Base-by-base conservation (phyloP, 1,140 invertebrate species). In the Trichonephila inaurata region DNA sequence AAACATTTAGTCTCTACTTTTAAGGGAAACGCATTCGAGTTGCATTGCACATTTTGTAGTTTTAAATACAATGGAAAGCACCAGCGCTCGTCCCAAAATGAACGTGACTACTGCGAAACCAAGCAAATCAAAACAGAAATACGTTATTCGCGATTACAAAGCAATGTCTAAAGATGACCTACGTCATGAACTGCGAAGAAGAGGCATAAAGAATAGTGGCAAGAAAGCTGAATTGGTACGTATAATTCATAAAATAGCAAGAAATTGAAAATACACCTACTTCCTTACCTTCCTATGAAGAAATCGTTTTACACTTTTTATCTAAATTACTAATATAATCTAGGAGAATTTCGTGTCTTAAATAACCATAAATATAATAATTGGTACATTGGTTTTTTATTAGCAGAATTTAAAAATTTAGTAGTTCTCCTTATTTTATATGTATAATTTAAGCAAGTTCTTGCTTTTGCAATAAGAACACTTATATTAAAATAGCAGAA, bases 221-320 rank as follows among this genome's bases (percentile, higher is more conserved):
- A 95, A 94, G 58, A 94, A 94, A 72, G 44, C 72, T 62, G 94
- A 95, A 85, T 61, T 95, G 94, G 94, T 95, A 92, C n/a, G 94
- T 95, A 62, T 72, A 21, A 94, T 44, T 66, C 16, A 12, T 83
- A n/a, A 19, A 83, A 44, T 83, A 44, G 24, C 44, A 19, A 16
- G 21, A 40, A 82, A 5, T 19, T 51, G 51, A 0, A 51, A 51
- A 51, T 51, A 12, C 10, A 51, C 10, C 7, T 51, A 10, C 10
- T 51, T 51, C 7, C 7, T 51, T 10, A 51, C 51, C 51, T 51
- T 51, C 51, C 51, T 7, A 51, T 51, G 10, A 51, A 51, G 1
- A 51, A 10, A 51, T 0, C 7, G 10, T 51, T 10, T 51, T 10
- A 51, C 51, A 12, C 51, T 51, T 51, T 40, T 51, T 51, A 51